Evolutionary conservation across 2,888 invertebrate species (phyloP).

Genomic region (Monochamus alternatus): DNA sequence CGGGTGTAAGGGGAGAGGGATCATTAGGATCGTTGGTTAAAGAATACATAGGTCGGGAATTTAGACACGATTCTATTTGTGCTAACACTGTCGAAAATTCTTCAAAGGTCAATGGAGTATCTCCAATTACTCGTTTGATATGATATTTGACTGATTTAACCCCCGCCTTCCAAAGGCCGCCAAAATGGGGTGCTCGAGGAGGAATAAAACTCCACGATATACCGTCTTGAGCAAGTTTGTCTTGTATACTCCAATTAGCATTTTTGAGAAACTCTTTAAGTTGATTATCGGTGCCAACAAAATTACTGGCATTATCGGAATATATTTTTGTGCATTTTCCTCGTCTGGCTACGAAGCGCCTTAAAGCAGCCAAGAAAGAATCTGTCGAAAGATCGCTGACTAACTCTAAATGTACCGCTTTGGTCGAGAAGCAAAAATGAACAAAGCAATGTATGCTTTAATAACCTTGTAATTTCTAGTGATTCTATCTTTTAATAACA

Average conservation of each 20-base stretch:
- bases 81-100: conserved; percentile 7
- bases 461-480: conserved; percentile 32
- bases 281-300: conserved; percentile 21
- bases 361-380: conserved; percentile 47
- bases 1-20: not conserved
- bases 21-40: conserved; percentile 23
- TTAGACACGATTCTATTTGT: conserved; percentile 21
- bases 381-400: conserved; percentile 46
- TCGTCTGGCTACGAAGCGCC: conserved; percentile 47
- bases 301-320: conserved; percentile 44
- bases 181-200: conserved; percentile 13
- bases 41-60: conserved; percentile 27
- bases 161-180: conserved; percentile 10
- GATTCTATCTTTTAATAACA: conserved; percentile 27
- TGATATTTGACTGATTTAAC: not conserved
- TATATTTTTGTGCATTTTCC: conserved; percentile 46
- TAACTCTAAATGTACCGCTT: conserved; percentile 51
- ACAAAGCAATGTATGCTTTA: conserved; percentile 38
- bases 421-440: conserved; percentile 35
- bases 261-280: conserved; percentile 22
- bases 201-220: conserved; percentile 16
- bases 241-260: not conserved
- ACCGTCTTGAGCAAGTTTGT: conserved; percentile 13
- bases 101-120: not conserved
- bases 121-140: conserved; percentile 9